These are phyloP conservation scores for Acipenser oxyrinchus DNA, from an alignment of 2,797 vertebrate genomes.

Conservation along the genomic window DNA sequence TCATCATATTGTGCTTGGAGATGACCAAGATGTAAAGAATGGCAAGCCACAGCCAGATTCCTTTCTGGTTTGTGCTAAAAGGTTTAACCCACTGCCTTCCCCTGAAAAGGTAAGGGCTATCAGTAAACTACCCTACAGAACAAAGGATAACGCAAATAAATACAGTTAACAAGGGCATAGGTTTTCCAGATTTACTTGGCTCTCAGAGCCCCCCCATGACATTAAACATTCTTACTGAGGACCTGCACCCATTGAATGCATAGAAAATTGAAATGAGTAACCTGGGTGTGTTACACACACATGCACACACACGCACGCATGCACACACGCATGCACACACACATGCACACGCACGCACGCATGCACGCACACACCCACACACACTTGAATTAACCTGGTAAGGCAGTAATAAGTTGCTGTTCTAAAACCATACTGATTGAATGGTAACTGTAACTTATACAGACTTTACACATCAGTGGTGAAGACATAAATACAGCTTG, in stretches of 20 bases:
- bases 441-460: too few relatives aligned
- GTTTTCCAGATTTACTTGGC: too few relatives aligned
- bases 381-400: too few relatives aligned
- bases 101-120: constrained; percentile 55
- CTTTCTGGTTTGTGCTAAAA: constrained; percentile 72
- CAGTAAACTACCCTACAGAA: too few relatives aligned
- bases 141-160: too few relatives aligned
- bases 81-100: constrained; percentile 61
- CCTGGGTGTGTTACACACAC: not conserved
- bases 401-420: too few relatives aligned
- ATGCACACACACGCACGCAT: not conserved
- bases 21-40: constrained; percentile 71
- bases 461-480: too few relatives aligned
- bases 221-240: not conserved
- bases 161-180: too few relatives aligned
- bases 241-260: too few relatives aligned
- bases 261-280: too few relatives aligned
- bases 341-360: not conserved
- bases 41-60: constrained; percentile 75
- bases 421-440: too few relatives aligned
- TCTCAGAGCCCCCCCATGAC: not conserved
- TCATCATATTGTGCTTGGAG: constrained; percentile 73
- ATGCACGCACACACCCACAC: not conserved
- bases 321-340: not conserved
- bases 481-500: too few relatives aligned